phyloP scores from a whole-genome alignment of 1,140 invertebrate species.

The Mycetomoellerius zeteki region DNA sequence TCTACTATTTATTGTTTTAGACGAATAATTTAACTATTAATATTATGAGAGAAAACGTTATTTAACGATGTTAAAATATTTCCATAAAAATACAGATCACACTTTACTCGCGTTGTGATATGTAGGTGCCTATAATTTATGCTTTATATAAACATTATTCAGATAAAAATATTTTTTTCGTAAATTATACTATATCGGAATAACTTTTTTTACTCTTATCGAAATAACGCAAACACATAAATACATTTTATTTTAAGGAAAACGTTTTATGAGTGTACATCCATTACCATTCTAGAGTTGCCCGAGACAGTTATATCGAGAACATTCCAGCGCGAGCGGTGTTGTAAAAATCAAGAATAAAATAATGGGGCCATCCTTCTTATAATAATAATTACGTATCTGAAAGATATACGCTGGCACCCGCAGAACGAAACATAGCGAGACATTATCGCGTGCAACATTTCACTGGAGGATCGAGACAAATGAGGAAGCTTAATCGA shows the following conservation, averaged over 20 bases:
- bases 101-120: background rate
- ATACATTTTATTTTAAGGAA: conserved; percentile 35
- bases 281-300: conserved; percentile 32
- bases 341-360: conserved; percentile 43
- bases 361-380: background rate
- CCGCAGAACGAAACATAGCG: conserved; percentile 41
- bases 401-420: background rate
- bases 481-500: conserved; percentile 59
- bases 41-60: conserved; percentile 1
- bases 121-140: background rate
- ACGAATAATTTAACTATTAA: conserved; percentile 9
- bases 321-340: background rate
- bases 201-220: background rate
- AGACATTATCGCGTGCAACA: conserved; percentile 40
- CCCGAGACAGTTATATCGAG: background rate
- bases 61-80: background rate
- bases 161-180: conserved; percentile 5
- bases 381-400: conserved; percentile 51
- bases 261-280: conserved; percentile 46
- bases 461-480: background rate
- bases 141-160: background rate
- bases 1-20: background rate
- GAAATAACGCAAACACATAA: conserved; percentile 14
- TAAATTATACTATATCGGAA: background rate
- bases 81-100: background rate